These are phyloP conservation scores for Thermophis baileyi DNA, from an alignment of 2,113 vertebrate species.

Conservation along the genomic window DNA sequence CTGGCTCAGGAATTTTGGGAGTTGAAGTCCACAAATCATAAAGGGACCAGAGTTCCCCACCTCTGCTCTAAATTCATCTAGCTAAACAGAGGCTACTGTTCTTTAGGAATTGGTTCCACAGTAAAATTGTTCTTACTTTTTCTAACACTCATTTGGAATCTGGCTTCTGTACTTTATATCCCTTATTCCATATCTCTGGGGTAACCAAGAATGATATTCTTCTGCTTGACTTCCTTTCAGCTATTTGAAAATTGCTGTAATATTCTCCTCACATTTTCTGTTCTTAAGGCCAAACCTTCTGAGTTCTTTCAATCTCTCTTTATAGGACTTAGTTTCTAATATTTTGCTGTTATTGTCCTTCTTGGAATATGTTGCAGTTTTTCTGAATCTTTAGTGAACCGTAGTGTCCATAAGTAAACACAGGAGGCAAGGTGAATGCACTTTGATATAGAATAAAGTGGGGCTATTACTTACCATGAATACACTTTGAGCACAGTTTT, in stretches of 20 bases:
- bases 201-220: neutral
- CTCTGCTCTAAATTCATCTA: neutral
- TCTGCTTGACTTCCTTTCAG: neutral
- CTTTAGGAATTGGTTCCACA: neutral
- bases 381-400: neutral
- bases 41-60: neutral
- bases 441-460: neutral
- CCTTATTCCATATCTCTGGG: neutral
- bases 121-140: neutral
- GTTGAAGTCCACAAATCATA: neutral
- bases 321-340: neutral
- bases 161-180: neutral
- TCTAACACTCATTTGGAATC: neutral
- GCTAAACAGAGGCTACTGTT: neutral
- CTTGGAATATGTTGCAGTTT: neutral
- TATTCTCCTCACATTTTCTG: neutral
- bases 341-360: neutral
- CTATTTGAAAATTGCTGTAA: neutral
- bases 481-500: neutral
- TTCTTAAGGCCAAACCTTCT: neutral
- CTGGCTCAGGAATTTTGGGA: neutral
- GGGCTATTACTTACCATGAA: neutral
- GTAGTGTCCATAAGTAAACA: neutral
- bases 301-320: neutral
- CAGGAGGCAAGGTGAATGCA: neutral